A percentile compares a stretch with the other conserved stretches of the same genome.
Evolutionary conservation across 1,140 invertebrate genomes (phyloP).

Genomic region (Cydia pomonella): DNA sequence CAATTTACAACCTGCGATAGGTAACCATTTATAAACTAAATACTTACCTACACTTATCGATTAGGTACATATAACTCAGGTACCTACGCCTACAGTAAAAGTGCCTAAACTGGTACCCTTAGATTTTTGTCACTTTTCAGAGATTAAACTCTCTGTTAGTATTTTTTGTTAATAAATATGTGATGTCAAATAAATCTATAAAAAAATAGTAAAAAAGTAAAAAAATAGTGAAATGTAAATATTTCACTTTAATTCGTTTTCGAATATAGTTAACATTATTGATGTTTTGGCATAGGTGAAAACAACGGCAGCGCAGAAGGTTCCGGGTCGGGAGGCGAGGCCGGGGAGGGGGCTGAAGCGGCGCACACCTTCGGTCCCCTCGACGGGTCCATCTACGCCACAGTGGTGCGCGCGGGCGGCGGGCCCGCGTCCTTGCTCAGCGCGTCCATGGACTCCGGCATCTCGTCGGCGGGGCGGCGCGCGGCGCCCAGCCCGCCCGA

Average conservation of each 20-base stretch:
- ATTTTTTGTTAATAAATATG: no score
- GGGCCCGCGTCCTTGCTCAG: slow-evolving; percentile 86
- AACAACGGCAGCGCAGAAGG: slow-evolving; percentile 83
- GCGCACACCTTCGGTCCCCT: slow-evolving; percentile 89
- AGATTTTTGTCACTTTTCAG: no score
- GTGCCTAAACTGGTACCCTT: no score
- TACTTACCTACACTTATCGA: neutral
- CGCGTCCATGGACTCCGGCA: slow-evolving; percentile 92
- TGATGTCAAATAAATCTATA: no score
- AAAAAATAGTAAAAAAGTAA: no score
- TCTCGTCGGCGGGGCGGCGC: slow-evolving; percentile 85
- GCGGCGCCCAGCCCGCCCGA: slow-evolving; percentile 76
- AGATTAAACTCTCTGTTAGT: no score
- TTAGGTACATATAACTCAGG: neutral
- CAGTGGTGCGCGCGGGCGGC: slow-evolving; percentile 83
- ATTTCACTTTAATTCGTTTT: neutral
- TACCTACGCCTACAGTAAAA: no score
- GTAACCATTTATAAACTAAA: neutral
- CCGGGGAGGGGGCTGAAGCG: slow-evolving; percentile 80
- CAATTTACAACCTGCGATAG: neutral
- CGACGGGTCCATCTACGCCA: slow-evolving; percentile 94
- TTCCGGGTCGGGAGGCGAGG: slow-evolving; percentile 85
- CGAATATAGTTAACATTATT: neutral
- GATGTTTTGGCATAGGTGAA: slow-evolving; percentile 56
- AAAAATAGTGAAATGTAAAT: no score